Conservation (phyloP, 2,113 vertebrate species). For the Oxyruncus cristatus region DNA sequence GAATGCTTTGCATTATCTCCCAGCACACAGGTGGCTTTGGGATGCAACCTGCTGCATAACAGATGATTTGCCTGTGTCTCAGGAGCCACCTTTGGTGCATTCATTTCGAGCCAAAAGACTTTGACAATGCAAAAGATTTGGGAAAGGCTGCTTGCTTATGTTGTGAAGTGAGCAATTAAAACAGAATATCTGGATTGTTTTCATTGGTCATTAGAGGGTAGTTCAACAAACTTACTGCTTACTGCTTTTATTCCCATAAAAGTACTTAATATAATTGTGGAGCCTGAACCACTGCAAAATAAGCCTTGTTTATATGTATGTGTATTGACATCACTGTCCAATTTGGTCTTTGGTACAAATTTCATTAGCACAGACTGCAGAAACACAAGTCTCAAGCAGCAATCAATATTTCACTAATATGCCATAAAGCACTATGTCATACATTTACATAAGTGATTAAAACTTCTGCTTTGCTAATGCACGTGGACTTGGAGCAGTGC, state of each 20-base stretch:
- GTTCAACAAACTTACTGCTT: background rate
- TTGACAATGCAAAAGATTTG: background rate
- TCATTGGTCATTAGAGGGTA: background rate
- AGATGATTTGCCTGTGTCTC: background rate
- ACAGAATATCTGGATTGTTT: background rate
- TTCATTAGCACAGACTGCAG: background rate
- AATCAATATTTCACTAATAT: background rate
- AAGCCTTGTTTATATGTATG: background rate
- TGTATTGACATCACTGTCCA: background rate
- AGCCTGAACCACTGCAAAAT: background rate
- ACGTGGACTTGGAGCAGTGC: background rate
- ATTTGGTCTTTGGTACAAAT: background rate
- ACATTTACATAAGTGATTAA: background rate
- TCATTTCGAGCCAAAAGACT: background rate
- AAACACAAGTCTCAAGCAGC: background rate
- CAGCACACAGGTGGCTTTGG: slow-evolving; percentile 10
- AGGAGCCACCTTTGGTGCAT: background rate
- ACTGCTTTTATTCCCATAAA: slow-evolving; percentile 24
- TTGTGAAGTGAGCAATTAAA: background rate
- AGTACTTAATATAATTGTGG: background rate
- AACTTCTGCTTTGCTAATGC: background rate
- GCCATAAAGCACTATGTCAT: background rate
- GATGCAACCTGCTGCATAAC: background rate
- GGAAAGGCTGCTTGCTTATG: background rate
- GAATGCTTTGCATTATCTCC: background rate